Conservation (phyloP, 2,888 invertebrate genomes). For the Nymphalis polychloros region DNA sequence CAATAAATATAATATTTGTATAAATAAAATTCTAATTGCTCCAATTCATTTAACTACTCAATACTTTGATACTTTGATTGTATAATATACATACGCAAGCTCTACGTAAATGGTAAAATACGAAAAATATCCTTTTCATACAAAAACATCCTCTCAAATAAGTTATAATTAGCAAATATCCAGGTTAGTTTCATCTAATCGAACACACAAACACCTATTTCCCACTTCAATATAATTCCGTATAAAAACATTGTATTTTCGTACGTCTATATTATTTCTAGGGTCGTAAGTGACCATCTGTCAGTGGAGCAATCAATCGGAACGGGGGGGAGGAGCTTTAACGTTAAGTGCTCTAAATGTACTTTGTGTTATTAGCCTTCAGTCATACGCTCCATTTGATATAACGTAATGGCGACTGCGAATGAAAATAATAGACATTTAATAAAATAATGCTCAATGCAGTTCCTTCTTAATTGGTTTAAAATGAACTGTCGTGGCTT, state of each 20-base stretch:
- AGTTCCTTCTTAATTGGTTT: neutral
- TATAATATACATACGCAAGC: no score
- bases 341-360: conserved; percentile 56
- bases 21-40: no score
- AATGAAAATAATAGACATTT: conserved; percentile 24
- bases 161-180: no score
- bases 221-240: conserved; percentile 15
- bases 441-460: conserved; percentile 1
- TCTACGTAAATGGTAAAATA: no score
- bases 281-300: conserved; percentile 39
- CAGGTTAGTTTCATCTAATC: neutral
- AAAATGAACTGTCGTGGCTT: neutral
- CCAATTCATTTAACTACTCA: no score
- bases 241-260: conserved; percentile 24
- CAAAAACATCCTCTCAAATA: no score
- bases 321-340: conserved; percentile 44
- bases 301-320: conserved; percentile 55
- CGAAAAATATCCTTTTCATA: no score
- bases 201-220: neutral
- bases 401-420: conserved; percentile 46
- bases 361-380: conserved; percentile 55
- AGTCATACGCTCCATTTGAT: conserved; percentile 58
- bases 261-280: conserved; percentile 26
- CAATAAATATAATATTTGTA: no score
- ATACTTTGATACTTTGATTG: no score